A percentile compares a stretch with the other conserved stretches of the same genome.
Conservation (phyloP, 2,888 invertebrate genomes). For the Leptothorax acervorum region DNA sequence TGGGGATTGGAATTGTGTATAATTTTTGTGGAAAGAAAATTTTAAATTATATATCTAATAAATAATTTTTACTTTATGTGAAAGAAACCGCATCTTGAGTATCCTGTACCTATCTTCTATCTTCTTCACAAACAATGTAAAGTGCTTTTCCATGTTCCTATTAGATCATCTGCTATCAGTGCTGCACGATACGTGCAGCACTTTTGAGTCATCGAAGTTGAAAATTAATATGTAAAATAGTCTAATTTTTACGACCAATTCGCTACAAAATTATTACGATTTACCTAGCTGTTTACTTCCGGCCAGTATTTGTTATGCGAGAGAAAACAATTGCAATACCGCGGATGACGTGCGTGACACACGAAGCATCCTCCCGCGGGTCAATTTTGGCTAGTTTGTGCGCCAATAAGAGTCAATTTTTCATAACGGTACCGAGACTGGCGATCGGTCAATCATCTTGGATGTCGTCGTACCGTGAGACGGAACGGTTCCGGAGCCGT, state of each 20-base stretch:
- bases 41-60: background rate
- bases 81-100: background rate
- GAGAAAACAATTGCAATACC: conserved; percentile 1
- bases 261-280: conserved; percentile 17
- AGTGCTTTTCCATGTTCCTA: conserved; percentile 14
- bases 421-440: conserved; percentile 75
- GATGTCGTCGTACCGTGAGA: conserved; percentile 72
- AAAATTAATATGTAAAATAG: conserved; percentile 17
- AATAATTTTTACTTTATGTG: background rate
- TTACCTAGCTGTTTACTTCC: conserved; percentile 18
- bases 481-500: conserved; percentile 69
- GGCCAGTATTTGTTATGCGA: background rate
- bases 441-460: conserved; percentile 77
- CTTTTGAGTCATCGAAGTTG: conserved; percentile 19
- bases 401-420: conserved; percentile 77
- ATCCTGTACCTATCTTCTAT: background rate
- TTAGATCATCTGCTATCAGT: background rate
- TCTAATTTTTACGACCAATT: background rate
- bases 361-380: conserved; percentile 9
- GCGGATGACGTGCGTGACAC: conserved; percentile 22
- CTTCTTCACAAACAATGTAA: conserved; percentile 4
- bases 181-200: conserved; percentile 2
- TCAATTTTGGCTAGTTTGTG: conserved; percentile 51
- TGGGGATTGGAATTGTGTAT: background rate
- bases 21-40: background rate